A percentile compares a stretch with the other conserved stretches of the same genome.
Conservation (phyloP, 2,797 vertebrate genomes). For the Sebastes alutus region DNA sequence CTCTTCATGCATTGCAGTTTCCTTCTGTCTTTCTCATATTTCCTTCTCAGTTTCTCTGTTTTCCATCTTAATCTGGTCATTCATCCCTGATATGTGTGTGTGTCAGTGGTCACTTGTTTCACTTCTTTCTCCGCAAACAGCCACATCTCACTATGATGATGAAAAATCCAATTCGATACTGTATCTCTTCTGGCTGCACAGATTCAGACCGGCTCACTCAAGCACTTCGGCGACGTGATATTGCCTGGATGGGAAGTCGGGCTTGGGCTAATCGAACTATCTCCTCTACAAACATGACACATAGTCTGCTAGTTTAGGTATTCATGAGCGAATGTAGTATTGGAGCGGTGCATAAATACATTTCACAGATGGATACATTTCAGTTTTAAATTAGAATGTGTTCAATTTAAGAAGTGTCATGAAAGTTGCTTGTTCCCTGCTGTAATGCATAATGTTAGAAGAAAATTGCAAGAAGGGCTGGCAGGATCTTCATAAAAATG, state of each 20-base stretch:
- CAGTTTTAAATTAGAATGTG: constrained; percentile 34
- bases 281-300: constrained; percentile 41
- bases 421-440: constrained; percentile 17
- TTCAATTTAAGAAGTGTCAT: constrained; percentile 28
- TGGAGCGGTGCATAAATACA: not conserved
- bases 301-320: constrained; percentile 15
- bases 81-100: not conserved
- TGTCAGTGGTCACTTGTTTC: not conserved
- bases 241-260: not conserved
- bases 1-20: not conserved
- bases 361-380: constrained; percentile 15
- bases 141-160: constrained; percentile 3
- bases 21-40: not conserved
- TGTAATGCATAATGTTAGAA: not conserved
- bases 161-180: constrained; percentile 24
- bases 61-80: not conserved
- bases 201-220: not conserved
- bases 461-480: not conserved
- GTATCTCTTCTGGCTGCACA: not conserved
- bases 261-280: constrained; percentile 29
- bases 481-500: not conserved
- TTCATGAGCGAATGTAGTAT: constrained; percentile 29
- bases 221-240: not conserved
- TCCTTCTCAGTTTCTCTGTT: not conserved
- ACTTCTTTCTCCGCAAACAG: constrained; percentile 4